Evolutionary conservation across 1,140 invertebrate species (phyloP).

Genomic region (Trichomalopsis sarcophagae): DNA sequence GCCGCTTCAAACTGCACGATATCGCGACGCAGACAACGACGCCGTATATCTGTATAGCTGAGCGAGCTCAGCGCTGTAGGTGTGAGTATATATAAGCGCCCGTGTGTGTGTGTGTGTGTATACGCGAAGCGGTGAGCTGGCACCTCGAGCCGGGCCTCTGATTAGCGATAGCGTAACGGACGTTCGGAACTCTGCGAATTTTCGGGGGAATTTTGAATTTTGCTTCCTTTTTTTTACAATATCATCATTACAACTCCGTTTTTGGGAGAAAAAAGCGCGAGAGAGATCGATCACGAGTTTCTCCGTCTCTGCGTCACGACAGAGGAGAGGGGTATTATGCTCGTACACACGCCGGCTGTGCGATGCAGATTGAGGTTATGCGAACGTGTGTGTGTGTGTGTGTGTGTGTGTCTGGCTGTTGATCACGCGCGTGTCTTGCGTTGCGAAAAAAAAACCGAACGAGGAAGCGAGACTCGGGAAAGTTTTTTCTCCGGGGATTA

Average conservation of each 20-base stretch:
- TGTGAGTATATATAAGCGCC: too few species aligned
- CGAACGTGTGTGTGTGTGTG: too few species aligned
- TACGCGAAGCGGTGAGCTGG: background rate
- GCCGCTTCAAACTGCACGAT: constrained; percentile 74
- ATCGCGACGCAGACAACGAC: constrained; percentile 49
- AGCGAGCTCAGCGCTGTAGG: background rate
- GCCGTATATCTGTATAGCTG: background rate
- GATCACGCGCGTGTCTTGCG: background rate
- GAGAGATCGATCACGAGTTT: background rate
- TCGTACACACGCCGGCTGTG: background rate
- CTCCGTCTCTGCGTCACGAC: too few species aligned
- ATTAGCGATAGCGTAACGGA: background rate
- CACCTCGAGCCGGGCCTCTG: background rate
- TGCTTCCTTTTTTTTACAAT: too few species aligned
- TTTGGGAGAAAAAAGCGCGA: too few species aligned
- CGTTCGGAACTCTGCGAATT: background rate
- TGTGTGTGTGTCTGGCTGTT: background rate
- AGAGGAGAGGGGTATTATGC: too few species aligned
- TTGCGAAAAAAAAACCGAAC: background rate
- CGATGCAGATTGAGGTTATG: background rate
- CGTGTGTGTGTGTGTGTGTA: background rate
- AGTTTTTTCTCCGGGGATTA: background rate
- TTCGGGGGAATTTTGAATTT: background rate
- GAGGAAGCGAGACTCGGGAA: background rate
- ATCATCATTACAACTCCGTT: too few species aligned